Evolutionary conservation across 2,113 vertebrate genomes (phyloP).

Genomic region (Ophiodon elongatus): DNA sequence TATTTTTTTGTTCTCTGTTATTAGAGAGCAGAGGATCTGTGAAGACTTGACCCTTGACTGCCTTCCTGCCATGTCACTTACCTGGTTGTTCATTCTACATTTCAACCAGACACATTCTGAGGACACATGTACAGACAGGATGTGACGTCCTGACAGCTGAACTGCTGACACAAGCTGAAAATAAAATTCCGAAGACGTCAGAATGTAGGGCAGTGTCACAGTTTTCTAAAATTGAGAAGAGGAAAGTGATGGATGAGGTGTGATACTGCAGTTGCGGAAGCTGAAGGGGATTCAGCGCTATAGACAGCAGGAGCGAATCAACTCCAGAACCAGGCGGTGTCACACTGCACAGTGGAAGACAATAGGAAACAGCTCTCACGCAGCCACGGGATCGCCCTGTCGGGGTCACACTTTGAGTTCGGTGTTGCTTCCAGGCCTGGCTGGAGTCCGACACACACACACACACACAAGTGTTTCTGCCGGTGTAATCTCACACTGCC

Average conservation of each 20-base stretch:
- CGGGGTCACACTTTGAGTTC: constrained; percentile 12
- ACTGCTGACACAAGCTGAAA: background rate
- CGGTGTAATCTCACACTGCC: constrained; percentile 26
- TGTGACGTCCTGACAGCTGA: background rate
- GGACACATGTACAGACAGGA: background rate
- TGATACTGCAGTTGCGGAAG: constrained; percentile 19
- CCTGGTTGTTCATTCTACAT: background rate
- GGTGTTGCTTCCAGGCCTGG: background rate
- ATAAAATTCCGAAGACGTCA: background rate
- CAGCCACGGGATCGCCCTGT: constrained; percentile 1
- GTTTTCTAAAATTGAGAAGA: background rate
- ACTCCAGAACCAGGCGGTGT: constrained; percentile 23
- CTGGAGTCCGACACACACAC: background rate
- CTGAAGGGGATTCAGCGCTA: background rate
- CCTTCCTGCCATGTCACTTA: too few species aligned
- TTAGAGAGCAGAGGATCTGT: background rate
- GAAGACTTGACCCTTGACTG: background rate
- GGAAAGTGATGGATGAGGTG: constrained; percentile 1
- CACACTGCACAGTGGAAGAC: constrained; percentile 29
- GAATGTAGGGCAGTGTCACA: constrained; percentile 17
- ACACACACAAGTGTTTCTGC: constrained; percentile 1
- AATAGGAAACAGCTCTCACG: constrained; percentile 29
- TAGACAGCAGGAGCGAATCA: constrained; percentile 21
- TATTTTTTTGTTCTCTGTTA: background rate
- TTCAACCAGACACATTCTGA: background rate